Conservation (phyloP, 2,797 vertebrate genomes). For the Limnodromus scolopaceus region DNA sequence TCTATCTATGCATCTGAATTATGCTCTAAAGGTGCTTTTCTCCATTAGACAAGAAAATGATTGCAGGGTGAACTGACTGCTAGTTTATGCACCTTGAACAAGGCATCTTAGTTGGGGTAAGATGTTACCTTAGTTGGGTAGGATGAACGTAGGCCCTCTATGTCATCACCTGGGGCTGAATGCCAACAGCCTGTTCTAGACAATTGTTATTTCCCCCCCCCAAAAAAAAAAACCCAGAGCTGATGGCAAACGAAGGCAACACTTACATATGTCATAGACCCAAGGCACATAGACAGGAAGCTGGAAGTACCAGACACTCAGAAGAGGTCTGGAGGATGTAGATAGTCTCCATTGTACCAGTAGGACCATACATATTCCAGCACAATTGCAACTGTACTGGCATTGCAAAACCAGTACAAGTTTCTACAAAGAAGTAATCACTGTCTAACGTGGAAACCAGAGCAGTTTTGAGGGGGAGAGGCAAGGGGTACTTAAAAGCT, state of each 20-base stretch:
- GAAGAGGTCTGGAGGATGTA: background rate
- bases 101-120: background rate
- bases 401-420: background rate
- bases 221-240: background rate
- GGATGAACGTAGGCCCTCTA: background rate
- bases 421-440: background rate
- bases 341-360: rapidly evolving
- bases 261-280: background rate
- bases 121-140: background rate
- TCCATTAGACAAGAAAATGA: background rate
- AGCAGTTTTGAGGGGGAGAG: background rate
- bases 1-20: background rate
- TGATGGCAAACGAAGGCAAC: background rate
- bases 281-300: background rate
- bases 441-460: background rate
- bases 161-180: background rate
- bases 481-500: background rate
- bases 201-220: background rate
- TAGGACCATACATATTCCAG: background rate
- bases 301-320: background rate
- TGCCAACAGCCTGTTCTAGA: background rate
- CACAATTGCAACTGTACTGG: background rate
- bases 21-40: background rate
- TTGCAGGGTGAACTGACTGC: background rate
- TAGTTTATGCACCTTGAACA: background rate